Evolutionary conservation across 2,888 invertebrate species (phyloP), one percentile per base, ranked within the genome.

Genomic region (Allygus modestus): DNA sequence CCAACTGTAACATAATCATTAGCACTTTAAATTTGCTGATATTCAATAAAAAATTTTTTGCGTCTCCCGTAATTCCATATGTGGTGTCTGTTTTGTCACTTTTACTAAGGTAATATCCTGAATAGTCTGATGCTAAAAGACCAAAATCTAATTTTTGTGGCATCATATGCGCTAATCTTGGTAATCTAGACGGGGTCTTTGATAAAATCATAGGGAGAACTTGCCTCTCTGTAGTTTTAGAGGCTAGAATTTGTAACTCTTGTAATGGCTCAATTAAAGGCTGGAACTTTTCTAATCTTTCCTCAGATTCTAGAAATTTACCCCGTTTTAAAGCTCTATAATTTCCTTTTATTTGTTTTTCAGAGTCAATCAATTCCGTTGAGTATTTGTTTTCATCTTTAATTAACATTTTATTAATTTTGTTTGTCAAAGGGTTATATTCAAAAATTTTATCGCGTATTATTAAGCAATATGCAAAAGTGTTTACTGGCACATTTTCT

Each of bases 391-490:
- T 51, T 51, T 51, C 51, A 51, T 51, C 17, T 51, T 51, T 51
- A 51, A 41, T 9, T 51, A 1, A 51, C 17, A 51, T 5, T 51
- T 51, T 51, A 51, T 51, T 51, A 7, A 51, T 51, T n/a, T n/a
- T 4, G 12, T n/a, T 51, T 51, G 15, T 51, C n/a, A 51, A 51
- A 11, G 75, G 75, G 20, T 37, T 33, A 33, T 75, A 75, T 33
- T 75, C 41, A 20, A 75, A 43, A 28, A 75, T 33, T 20, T 43
- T 43, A 43, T 75, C 75, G 31, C 31, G 75, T 23, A 75, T 75
- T 75, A 75, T 75, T 23, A 33, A 37, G 31, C 75, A 75, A 75
- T 75, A 75, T 43, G 75, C 75, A 75, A 20, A 75, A 17, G 75
- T 75, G 9, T 75, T 75, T 75, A 33, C 33, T 69, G 46, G 41